Conservation (phyloP, 2,113 vertebrate genomes). For the Atherinomorus stipes region DNA sequence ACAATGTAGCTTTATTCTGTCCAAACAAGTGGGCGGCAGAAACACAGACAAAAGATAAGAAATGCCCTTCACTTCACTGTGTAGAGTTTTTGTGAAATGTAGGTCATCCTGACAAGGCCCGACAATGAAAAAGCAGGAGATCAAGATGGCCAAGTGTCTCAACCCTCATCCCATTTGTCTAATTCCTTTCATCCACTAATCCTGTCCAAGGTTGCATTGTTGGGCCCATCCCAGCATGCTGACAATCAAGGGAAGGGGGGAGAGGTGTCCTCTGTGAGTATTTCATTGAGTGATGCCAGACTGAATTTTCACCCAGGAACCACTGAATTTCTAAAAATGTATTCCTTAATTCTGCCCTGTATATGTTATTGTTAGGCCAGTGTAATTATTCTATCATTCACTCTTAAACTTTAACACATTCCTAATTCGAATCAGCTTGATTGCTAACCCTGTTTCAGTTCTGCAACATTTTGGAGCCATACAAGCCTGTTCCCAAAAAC, state of each 20-base stretch:
- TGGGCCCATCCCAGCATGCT: conserved; percentile 3
- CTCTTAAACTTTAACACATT: no score
- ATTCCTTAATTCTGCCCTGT: no score
- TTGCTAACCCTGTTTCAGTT: not conserved
- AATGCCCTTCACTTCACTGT: conserved; percentile 8
- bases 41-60: conserved; percentile 2
- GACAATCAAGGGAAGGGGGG: no score
- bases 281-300: no score
- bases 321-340: no score
- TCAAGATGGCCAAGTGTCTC: not conserved
- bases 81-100: conserved; percentile 1
- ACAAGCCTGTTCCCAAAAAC: no score
- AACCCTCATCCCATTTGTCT: conserved; percentile 21
- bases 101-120: conserved; percentile 11
- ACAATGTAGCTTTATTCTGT: not conserved
- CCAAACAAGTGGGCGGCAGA: not conserved
- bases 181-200: conserved; percentile 25
- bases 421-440: no score
- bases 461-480: no score
- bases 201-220: conserved; percentile 12
- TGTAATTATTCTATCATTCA: no score
- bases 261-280: no score
- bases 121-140: conserved; percentile 12
- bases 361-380: no score
- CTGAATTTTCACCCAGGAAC: no score